phyloP scores from a whole-genome alignment of 92 coral and sea anemone genomes.

The Anthopleura xanthogrammica region DNA sequence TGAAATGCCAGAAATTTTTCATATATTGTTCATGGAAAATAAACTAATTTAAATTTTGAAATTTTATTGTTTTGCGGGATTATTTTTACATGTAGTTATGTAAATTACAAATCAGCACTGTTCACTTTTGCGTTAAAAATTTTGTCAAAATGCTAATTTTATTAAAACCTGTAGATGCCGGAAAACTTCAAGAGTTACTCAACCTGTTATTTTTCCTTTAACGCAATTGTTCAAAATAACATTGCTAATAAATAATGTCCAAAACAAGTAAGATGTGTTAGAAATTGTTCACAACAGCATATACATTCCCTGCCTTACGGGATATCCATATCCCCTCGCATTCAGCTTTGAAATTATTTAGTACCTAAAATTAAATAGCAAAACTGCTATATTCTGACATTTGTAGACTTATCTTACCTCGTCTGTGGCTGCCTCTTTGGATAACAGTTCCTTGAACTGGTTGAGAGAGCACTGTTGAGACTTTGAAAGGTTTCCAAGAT shows the following conservation, averaged over 20 bases:
- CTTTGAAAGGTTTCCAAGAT: constrained; percentile 58
- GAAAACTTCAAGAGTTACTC: background rate
- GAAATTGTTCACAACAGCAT: background rate
- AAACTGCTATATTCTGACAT: background rate
- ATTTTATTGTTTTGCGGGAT: background rate
- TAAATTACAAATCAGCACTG: constrained; percentile 1
- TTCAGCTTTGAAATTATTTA: background rate
- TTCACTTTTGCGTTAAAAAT: background rate
- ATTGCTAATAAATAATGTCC: background rate
- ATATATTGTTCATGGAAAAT: background rate
- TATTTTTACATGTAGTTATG: background rate
- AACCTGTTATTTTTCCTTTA: background rate
- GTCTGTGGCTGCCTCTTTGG: constrained; percentile 60
- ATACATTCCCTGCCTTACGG: background rate
- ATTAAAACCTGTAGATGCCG: background rate
- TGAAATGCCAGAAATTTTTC: background rate
- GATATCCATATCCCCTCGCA: background rate
- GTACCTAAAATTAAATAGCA: background rate
- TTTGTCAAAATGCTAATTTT: background rate
- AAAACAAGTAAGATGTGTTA: background rate
- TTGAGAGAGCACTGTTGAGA: constrained; percentile 65
- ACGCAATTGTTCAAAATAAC: background rate
- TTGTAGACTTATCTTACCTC: constrained; percentile 61
- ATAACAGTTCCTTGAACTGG: constrained; percentile 64
- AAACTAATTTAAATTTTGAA: background rate